phyloP scores from a whole-genome alignment of 2,113 vertebrate genomes.

The Eretmochelys imbricata region DNA sequence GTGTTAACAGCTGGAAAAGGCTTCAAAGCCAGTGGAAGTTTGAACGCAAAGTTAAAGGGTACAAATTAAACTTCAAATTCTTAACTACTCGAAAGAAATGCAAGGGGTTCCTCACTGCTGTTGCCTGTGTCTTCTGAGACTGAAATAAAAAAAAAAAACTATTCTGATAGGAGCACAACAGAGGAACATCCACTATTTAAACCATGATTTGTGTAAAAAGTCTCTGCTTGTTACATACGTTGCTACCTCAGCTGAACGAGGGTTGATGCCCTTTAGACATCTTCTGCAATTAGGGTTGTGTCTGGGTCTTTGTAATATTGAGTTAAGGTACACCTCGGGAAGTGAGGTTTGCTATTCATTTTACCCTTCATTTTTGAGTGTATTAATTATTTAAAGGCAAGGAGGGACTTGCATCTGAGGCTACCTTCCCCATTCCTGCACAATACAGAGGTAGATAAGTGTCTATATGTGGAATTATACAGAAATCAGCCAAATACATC shows the following conservation, averaged over 20 bases:
- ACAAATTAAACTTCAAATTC: neutral
- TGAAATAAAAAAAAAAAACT: neutral
- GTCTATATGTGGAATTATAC: neutral
- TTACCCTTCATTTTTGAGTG: neutral
- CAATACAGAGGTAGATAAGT: neutral
- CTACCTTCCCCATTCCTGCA: neutral
- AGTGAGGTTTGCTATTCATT: neutral
- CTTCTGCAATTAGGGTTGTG: neutral
- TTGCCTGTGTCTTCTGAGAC: neutral
- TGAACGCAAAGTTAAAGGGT: neutral
- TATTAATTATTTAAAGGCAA: neutral
- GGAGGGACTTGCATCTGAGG: neutral
- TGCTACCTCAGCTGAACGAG: neutral
- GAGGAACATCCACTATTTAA: neutral
- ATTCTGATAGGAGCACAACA: neutral
- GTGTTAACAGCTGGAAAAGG: neutral
- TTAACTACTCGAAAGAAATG: neutral
- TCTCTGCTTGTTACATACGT: neutral
- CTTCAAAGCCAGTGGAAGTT: neutral
- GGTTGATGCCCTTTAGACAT: neutral
- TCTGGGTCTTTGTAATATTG: neutral
- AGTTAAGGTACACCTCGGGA: neutral
- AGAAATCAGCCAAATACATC: neutral
- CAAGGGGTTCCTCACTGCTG: neutral
- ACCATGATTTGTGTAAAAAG: neutral